These are phyloP conservation scores for Tetropium fuscum DNA, from an alignment of 2,888 invertebrate species.

Conservation along the genomic window DNA sequence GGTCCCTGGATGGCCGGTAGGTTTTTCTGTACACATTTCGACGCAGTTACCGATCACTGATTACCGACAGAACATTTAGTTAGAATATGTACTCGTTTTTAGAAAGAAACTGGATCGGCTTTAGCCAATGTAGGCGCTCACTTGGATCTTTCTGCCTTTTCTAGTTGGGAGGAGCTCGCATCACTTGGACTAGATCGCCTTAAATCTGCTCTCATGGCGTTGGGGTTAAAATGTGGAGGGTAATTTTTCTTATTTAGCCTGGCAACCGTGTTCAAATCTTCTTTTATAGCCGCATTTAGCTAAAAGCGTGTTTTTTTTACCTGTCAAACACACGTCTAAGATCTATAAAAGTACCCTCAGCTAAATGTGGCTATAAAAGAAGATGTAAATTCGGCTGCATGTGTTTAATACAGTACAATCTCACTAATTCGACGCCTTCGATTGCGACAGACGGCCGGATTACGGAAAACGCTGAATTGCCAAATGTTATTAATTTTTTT, in stretches of 20 bases:
- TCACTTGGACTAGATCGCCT: constrained; percentile 96
- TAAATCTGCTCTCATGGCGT: constrained; percentile 96
- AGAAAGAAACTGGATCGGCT: constrained; percentile 95
- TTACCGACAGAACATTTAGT: neutral
- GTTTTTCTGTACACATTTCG: constrained; percentile 52
- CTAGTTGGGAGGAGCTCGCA: constrained; percentile 96
- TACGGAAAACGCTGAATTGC: too few species aligned
- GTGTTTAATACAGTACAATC: too few species aligned
- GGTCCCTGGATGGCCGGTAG: constrained; percentile 95
- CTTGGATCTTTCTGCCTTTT: constrained; percentile 97
- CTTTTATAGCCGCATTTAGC: too few species aligned
- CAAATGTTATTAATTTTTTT: too few species aligned
- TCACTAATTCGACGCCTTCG: too few species aligned
- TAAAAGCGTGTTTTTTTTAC: too few species aligned
- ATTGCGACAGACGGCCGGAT: too few species aligned
- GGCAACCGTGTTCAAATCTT: neutral
- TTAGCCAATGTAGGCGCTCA: constrained; percentile 95
- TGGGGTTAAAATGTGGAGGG: constrained; percentile 98
- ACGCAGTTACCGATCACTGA: too few species aligned
- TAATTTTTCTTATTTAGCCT: constrained; percentile 54
- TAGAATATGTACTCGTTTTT: constrained; percentile 38
- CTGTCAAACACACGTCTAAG: too few species aligned
- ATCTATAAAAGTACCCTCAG: too few species aligned
- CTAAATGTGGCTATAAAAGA: too few species aligned
- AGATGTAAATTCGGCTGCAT: too few species aligned